These are phyloP conservation scores for Cephus spinipes DNA, from an alignment of 2,888 invertebrate genomes.

Conservation along the genomic window DNA sequence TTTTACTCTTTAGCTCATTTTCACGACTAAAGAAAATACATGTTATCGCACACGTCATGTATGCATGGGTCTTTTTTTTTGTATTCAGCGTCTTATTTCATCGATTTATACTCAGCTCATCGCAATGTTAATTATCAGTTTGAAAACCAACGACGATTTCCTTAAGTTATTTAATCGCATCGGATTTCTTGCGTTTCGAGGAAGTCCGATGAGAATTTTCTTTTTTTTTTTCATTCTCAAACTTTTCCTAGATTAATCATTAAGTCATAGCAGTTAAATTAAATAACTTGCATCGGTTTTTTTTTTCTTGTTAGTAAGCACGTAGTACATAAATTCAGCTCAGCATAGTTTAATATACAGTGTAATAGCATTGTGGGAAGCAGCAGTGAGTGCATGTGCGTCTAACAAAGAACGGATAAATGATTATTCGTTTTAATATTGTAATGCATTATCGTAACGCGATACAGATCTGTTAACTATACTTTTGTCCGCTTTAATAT, in stretches of 20 bases:
- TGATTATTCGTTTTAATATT: background rate
- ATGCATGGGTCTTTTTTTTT: background rate
- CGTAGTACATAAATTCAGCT: conserved; percentile 14
- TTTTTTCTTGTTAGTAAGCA: background rate
- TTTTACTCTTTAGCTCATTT: background rate
- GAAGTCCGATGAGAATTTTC: background rate
- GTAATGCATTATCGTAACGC: conserved; percentile 2
- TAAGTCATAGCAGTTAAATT: background rate
- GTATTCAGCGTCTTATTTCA: background rate
- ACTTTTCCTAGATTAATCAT: background rate
- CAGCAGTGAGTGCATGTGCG: conserved; percentile 17
- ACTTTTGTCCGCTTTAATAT: conserved; percentile 15
- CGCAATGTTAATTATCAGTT: conserved; percentile 10
- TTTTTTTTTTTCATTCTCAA: background rate
- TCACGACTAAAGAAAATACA: background rate
- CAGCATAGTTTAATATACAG: conserved; percentile 2
- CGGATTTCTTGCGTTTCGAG: background rate
- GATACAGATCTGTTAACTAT: conserved; percentile 44
- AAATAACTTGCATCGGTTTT: background rate
- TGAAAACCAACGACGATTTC: background rate
- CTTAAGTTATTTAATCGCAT: background rate
- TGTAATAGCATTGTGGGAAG: conserved; percentile 13
- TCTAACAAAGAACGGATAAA: conserved; percentile 1
- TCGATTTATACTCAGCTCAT: conserved; percentile 17
- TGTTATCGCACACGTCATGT: background rate